A percentile compares a stretch with the other conserved stretches of the same genome.
Evolutionary conservation across 2,797 vertebrate species (phyloP).

Genomic region (Melanotaenia boesemani): DNA sequence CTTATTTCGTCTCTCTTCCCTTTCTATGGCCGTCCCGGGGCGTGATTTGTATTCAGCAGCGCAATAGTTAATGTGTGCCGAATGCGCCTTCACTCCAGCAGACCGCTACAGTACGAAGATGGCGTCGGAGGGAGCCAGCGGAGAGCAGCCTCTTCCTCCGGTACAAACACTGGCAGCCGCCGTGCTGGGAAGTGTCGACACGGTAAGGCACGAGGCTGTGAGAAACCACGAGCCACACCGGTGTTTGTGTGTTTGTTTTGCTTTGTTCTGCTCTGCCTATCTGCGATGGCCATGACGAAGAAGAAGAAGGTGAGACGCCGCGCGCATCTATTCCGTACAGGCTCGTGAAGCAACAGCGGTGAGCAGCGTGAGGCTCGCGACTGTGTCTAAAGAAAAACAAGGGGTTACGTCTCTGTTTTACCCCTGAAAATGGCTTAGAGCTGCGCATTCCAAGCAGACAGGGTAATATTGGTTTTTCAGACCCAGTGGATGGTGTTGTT

Average conservation of each 20-base stretch:
- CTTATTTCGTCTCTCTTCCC: constrained; percentile 11
- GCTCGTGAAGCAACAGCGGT: constrained; percentile 57
- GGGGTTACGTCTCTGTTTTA: not conserved
- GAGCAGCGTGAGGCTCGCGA: constrained; percentile 37
- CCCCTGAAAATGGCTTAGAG: not conserved
- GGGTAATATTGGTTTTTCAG: not conserved
- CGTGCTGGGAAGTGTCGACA: constrained; percentile 80
- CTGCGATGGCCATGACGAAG: too few species aligned
- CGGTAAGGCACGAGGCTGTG: constrained; percentile 74
- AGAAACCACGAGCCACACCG: not conserved
- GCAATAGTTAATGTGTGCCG: constrained; percentile 80
- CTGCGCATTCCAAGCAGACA: too few species aligned
- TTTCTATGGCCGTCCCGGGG: constrained; percentile 39
- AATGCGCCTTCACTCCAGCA: constrained; percentile 79
- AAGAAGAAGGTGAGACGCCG: constrained; percentile 3
- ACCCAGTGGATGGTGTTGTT: constrained; percentile 21
- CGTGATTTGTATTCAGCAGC: constrained; percentile 70
- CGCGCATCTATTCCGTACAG: constrained; percentile 56
- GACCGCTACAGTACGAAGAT: constrained; percentile 92
- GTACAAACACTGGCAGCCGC: constrained; percentile 82
- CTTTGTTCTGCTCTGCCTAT: too few species aligned
- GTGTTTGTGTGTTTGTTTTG: not conserved
- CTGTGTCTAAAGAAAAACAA: constrained; percentile 35
- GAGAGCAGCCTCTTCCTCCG: constrained; percentile 89
- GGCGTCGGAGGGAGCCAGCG: constrained; percentile 94